Evolutionary conservation across 2,888 invertebrate species (phyloP).

Genomic region (Calameuta pallipes): DNA sequence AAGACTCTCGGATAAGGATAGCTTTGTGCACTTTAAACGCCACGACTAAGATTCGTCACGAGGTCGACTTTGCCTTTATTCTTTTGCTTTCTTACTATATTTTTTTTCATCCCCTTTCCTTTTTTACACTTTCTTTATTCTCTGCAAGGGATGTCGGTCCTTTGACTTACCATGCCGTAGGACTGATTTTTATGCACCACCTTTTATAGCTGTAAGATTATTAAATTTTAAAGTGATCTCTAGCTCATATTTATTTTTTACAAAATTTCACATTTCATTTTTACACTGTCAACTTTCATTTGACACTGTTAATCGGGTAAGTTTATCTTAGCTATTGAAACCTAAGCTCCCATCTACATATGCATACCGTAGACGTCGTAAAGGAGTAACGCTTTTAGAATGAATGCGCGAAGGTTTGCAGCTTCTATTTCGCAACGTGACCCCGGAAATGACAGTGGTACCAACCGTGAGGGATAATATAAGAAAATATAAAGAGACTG

Average conservation of each 20-base stretch:
- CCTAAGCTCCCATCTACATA: background rate
- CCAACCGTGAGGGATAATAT: background rate
- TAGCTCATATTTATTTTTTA: background rate
- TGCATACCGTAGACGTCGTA: background rate
- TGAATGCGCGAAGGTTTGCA: constrained; percentile 54
- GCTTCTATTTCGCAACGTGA: constrained; percentile 59
- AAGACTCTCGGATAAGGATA: constrained; percentile 45
- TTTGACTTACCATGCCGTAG: background rate
- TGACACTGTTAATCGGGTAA: background rate
- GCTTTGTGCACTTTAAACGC: constrained; percentile 51
- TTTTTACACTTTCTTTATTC: background rate
- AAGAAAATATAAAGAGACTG: background rate
- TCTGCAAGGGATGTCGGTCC: background rate
- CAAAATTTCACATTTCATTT: too few species aligned
- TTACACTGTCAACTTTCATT: too few species aligned
- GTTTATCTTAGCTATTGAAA: background rate
- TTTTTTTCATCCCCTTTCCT: background rate
- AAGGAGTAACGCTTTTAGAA: constrained; percentile 22
- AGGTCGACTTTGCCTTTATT: constrained; percentile 18
- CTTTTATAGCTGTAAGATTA: background rate
- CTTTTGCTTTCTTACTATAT: background rate
- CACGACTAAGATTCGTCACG: constrained; percentile 52
- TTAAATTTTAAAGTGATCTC: background rate
- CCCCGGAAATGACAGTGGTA: constrained; percentile 56
- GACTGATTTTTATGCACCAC: background rate